Evolutionary conservation across 1,140 invertebrate species (phyloP), one percentile per base, ranked within the genome.

Genomic region (Drosophila arawakana): DNA sequence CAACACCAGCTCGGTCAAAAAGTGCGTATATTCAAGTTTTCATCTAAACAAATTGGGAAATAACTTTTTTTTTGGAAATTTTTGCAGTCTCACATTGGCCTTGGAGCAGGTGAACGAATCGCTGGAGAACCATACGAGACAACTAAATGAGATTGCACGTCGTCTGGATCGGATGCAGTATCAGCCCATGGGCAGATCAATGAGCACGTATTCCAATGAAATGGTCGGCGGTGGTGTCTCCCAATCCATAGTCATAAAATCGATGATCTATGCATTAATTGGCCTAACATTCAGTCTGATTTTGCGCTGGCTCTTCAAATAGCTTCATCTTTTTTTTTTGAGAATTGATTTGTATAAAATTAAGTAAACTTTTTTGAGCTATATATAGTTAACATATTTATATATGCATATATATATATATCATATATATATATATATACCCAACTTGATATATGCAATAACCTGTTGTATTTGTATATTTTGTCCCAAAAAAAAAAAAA

Each of bases 151-250:
- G 13, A 91, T 92, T 6, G 69, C 78, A 39, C 60, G 67, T 21
- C 79, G 82, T 6, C 57, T 92, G 47, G 90, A 92, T 8, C 79
- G 90, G 1, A 80, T 92, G 30, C 91, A 91, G 63, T 92, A 81
- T 52, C 77, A 90, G 5, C 43, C 70, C 46, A 15, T 44, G 8
- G 55, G 41, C 41, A 44, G 13, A 30, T 7, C 68, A 9, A 68
- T 54, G 39, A 41, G 44, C 39, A 30, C n/a, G n/a, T 46, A 44
- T 15, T 57, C 80, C n/a, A 49, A 67, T 18, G 47, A 70, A 6
- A 35, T 80, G 1, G 37, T 81, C 35, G 78, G 72, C 15, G 80
- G 74, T 9, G 80, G 74, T 7, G 65, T 89, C 7, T 78, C 84
- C 11, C 69, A 72, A 30, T 65, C 71, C 30, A 81, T 68, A 34